These are phyloP conservation scores for Lingula anatina DNA, from an alignment of 2,888 invertebrate species.

Conservation along the genomic window DNA sequence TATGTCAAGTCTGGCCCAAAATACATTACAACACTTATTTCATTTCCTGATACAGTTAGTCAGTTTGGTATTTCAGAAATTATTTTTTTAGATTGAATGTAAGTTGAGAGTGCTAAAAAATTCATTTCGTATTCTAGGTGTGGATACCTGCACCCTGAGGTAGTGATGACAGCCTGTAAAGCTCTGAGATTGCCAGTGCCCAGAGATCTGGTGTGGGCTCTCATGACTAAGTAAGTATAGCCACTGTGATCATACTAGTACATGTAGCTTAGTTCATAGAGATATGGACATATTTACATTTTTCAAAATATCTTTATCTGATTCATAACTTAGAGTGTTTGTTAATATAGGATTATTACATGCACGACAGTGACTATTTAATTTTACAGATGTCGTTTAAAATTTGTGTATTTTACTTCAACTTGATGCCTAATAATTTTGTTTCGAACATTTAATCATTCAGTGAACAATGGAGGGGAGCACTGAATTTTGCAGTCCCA, in stretches of 20 bases:
- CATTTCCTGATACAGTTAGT: not conserved
- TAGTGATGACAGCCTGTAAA: slow-evolving; percentile 33
- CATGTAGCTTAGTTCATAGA: not conserved
- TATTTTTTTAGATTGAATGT: not conserved
- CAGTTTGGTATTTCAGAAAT: not conserved
- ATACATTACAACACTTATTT: not conserved
- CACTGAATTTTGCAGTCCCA: too few species aligned
- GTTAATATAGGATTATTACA: too few species aligned
- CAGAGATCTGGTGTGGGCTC: slow-evolving; percentile 41
- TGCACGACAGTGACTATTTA: too few species aligned
- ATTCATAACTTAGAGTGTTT: too few species aligned
- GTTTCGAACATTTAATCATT: too few species aligned
- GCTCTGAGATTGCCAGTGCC: slow-evolving; percentile 44
- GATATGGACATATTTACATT: not conserved
- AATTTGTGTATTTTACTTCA: too few species aligned
- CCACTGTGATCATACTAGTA: slow-evolving; percentile 2
- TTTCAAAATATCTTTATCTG: not conserved
- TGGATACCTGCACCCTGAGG: slow-evolving; percentile 30
- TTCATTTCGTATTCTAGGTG: slow-evolving; percentile 24
- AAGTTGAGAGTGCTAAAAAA: not conserved
- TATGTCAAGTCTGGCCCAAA: not conserved
- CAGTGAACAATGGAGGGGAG: too few species aligned
- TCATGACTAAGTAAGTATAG: slow-evolving; percentile 36
- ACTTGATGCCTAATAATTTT: too few species aligned
- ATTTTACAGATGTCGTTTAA: too few species aligned